These are phyloP conservation scores for Ichneumoninae sp. DNA, from an alignment of 2,888 invertebrate species.

Conservation along the genomic window DNA sequence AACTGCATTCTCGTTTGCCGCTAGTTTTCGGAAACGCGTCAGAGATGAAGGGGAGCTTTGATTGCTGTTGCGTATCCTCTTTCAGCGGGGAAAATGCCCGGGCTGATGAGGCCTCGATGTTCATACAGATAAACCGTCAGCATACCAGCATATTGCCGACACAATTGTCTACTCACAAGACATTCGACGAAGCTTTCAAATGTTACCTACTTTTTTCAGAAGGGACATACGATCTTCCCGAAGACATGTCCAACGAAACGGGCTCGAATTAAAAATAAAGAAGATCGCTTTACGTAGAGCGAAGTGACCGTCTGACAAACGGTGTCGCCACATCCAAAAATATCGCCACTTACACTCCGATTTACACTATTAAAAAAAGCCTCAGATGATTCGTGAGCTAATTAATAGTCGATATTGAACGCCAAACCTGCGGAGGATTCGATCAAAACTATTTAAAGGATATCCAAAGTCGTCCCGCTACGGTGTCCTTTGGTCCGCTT, in stretches of 20 bases:
- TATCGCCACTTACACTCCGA: background rate
- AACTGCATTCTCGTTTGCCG: conserved; percentile 15
- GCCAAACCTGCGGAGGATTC: background rate
- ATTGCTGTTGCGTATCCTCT: conserved; percentile 46
- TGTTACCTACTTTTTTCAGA: too few relatives aligned
- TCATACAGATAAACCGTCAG: conserved; percentile 43
- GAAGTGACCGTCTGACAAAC: background rate
- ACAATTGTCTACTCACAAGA: background rate
- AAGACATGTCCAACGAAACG: background rate
- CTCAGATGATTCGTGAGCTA: background rate
- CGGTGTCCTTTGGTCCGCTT: background rate
- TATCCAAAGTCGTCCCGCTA: background rate
- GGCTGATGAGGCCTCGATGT: conserved; percentile 59
- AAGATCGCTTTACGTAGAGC: background rate
- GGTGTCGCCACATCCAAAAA: background rate
- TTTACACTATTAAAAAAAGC: background rate
- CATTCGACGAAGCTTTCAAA: background rate
- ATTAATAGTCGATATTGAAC: background rate
- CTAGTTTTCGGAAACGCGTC: conserved; percentile 35
- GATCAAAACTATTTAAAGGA: background rate
- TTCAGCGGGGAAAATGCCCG: conserved; percentile 50
- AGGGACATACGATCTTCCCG: background rate
- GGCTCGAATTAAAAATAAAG: background rate
- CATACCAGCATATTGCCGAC: background rate
- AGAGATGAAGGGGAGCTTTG: conserved; percentile 38